A percentile compares a stretch with the other conserved stretches of the same genome.
phyloP scores from a whole-genome alignment of 2,888 invertebrate genomes.

The Archaeoteleia sp. region DNA sequence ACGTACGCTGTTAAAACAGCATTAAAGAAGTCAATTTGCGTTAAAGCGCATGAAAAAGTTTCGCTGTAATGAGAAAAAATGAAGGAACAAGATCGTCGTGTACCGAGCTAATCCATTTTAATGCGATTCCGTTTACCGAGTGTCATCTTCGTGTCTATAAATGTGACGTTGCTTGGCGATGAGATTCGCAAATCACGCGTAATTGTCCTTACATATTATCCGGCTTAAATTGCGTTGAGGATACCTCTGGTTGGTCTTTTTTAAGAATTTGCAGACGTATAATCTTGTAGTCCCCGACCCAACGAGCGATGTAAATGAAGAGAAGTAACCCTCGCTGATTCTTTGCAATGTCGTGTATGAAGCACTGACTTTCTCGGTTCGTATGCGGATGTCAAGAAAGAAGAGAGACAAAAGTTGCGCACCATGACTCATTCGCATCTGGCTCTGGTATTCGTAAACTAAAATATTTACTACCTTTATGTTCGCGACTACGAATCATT shows the following conservation, averaged over 20 bases:
- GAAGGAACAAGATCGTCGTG: no score
- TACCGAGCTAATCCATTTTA: no score
- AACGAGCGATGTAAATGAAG: constrained; percentile 8
- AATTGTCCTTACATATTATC: constrained; percentile 3
- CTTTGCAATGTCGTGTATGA: constrained; percentile 10
- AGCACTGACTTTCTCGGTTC: constrained; percentile 31
- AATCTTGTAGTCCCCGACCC: constrained; percentile 2
- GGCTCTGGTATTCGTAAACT: background rate
- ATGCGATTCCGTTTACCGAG: no score
- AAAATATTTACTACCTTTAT: constrained; percentile 2
- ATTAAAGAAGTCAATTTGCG: no score
- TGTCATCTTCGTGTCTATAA: background rate
- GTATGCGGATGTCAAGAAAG: constrained; percentile 52
- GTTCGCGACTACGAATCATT: background rate
- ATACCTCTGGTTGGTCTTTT: background rate
- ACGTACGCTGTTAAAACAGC: no score
- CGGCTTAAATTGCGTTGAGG: background rate
- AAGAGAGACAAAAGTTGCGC: constrained; percentile 22
- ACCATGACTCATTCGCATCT: constrained; percentile 57
- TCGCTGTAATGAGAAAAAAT: no score
- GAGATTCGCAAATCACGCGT: background rate
- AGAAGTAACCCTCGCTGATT: background rate
- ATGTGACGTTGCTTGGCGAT: constrained; percentile 9
- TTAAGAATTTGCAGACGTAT: background rate
- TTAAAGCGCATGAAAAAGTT: no score